A percentile compares a stretch with the other conserved stretches of the same genome.
Evolutionary conservation across 2,113 vertebrate species (phyloP).

Genomic region (Crypturellus undulatus): DNA sequence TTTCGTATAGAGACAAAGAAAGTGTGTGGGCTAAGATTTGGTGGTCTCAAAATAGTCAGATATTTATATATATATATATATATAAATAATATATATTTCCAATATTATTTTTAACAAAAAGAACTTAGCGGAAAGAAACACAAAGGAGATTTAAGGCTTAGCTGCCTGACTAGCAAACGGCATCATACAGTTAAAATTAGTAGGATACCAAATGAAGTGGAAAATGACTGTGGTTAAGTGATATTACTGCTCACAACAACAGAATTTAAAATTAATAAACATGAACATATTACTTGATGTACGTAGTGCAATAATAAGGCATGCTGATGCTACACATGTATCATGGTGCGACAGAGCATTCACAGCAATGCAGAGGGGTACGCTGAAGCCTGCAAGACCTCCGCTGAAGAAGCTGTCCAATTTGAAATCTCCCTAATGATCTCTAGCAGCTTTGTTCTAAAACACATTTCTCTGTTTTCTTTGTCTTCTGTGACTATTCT

Average conservation of each 20-base stretch:
- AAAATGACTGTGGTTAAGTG: conserved; percentile 63
- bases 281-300: conserved; percentile 48
- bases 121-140: background rate
- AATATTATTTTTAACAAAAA: background rate
- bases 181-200: conserved; percentile 61
- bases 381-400: background rate
- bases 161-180: conserved; percentile 9
- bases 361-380: background rate
- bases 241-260: conserved; percentile 46
- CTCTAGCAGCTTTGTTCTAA: background rate
- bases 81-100: background rate
- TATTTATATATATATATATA: background rate
- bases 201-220: conserved; percentile 46
- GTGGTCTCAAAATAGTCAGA: background rate
- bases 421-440: background rate
- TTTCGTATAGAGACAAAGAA: background rate
- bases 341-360: background rate
- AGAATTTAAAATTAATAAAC: conserved; percentile 69
- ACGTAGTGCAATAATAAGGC: conserved; percentile 8
- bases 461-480: background rate
- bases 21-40: background rate
- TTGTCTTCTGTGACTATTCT: background rate
- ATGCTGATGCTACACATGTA: background rate
- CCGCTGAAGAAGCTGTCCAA: fast-evolving
- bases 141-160: background rate